Percentiles rank a stretch among this genome's conserved stretches.
Conservation (phyloP, 2,888 invertebrate genomes). For the Idaea biselata region DNA sequence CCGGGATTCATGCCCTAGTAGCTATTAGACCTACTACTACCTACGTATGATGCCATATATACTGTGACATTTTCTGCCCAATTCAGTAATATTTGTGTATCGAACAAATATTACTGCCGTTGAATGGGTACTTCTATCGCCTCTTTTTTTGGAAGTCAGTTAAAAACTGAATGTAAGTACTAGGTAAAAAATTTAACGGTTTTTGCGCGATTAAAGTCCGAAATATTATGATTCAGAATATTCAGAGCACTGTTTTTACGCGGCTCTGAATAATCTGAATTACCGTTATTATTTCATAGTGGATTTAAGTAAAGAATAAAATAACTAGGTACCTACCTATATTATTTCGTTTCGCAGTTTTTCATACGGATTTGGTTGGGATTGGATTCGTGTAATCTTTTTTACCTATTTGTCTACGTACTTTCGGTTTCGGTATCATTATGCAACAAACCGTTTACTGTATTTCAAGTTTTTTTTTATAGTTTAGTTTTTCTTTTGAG, state of each 20-base stretch:
- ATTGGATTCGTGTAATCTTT: constrained; percentile 34
- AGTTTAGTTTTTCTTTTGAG: constrained; percentile 31
- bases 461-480: constrained; percentile 30
- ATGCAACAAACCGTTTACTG: constrained; percentile 46
- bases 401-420: constrained; percentile 30
- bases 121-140: no score
- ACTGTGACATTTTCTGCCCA: no score
- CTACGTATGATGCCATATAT: no score
- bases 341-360: not conserved
- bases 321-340: not conserved
- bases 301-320: not conserved
- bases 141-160: no score
- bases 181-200: not conserved
- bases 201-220: not conserved
- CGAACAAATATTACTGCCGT: no score
- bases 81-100: no score
- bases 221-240: not conserved
- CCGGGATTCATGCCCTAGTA: no score
- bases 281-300: not conserved
- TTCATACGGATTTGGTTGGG: not conserved
- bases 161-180: not conserved
- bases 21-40: no score
- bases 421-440: constrained; percentile 50
- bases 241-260: not conserved
- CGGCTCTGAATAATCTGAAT: not conserved